Evolutionary conservation across 2,888 invertebrate species (phyloP).

Genomic region (Deilephila porcellus): DNA sequence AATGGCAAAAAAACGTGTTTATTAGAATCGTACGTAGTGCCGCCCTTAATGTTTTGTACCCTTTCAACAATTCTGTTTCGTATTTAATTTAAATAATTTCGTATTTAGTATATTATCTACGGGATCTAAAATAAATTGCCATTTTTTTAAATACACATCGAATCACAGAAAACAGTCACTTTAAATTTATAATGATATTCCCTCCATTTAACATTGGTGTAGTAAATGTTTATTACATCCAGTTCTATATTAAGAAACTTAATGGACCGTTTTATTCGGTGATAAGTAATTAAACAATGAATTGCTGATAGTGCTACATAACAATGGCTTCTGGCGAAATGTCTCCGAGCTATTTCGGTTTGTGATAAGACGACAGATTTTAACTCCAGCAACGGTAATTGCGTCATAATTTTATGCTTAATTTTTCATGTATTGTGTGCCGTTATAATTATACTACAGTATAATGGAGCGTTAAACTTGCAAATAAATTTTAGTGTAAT

Average conservation of each 20-base stretch:
- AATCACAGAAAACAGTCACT: background rate
- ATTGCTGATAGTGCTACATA: background rate
- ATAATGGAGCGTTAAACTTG: no score
- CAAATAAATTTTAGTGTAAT: no score
- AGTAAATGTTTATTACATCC: conserved; percentile 7
- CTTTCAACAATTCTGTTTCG: no score
- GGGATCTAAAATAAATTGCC: no score
- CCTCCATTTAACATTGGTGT: background rate
- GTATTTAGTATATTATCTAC: no score
- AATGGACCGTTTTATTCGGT: conserved; percentile 18
- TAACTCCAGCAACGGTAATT: background rate
- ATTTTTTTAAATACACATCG: no score
- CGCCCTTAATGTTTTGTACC: no score
- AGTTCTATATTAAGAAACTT: conserved; percentile 5
- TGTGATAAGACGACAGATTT: background rate
- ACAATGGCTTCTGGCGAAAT: background rate
- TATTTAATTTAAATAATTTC: no score
- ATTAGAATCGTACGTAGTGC: no score
- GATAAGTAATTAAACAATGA: conserved; percentile 16
- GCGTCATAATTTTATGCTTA: background rate
- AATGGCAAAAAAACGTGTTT: no score
- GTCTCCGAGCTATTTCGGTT: background rate
- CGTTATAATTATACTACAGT: background rate
- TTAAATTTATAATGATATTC: background rate
- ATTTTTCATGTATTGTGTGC: background rate